Base-by-base conservation (phyloP, 2,888 invertebrate genomes). In the Ichneumon xanthorius region DNA sequence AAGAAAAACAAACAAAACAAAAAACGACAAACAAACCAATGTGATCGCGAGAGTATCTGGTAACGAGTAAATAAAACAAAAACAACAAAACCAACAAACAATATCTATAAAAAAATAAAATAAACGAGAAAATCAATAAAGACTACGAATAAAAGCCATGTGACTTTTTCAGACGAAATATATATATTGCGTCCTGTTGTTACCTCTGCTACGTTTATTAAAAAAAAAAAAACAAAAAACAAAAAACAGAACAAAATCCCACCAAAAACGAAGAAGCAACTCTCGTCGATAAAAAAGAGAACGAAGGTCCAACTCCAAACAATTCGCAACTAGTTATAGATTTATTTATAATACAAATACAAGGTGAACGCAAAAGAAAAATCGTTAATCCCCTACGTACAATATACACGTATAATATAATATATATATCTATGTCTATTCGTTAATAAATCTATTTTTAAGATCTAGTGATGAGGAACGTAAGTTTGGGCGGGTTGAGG, bases 401-500 rank as follows among this genome's bases (percentile, higher is more conserved):
- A 84, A 84, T 84, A 67, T 84, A 80, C 84, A 84, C 72, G 50
- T 70, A 37, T 61, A 50, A 50, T 55, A 72, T 22, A 22, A 72
- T 81, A 53, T 50, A 80, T 67, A 72, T 33, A 70, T 68, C 30
- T 68, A 68, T 68, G 53, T 45, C 45, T 16, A 14, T 14, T 16
- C 45, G 14, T 11, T 63, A 6, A 55, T 37, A 55, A 33, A 72
- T 33, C 33, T 55, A 63, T 63, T 78, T 63, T 48, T 73, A 53
- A 65, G 53, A 30, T 88, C 87, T 92, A 93, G 88, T 93, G 92
- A 89, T 93, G 92, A 86, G 93, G 92, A 88, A 93, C 92, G 87
- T 92, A 93, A 63, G 88, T 89, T 82, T 93, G 93, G 19, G 89
- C 82, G 40, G 90, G 86, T 65, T 90, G 91, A 1, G 89, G 85